A percentile compares a stretch with the other conserved stretches of the same genome.
Conservation (phyloP, 2,888 invertebrate genomes). For the Trissolcus brochymenae region DNA sequence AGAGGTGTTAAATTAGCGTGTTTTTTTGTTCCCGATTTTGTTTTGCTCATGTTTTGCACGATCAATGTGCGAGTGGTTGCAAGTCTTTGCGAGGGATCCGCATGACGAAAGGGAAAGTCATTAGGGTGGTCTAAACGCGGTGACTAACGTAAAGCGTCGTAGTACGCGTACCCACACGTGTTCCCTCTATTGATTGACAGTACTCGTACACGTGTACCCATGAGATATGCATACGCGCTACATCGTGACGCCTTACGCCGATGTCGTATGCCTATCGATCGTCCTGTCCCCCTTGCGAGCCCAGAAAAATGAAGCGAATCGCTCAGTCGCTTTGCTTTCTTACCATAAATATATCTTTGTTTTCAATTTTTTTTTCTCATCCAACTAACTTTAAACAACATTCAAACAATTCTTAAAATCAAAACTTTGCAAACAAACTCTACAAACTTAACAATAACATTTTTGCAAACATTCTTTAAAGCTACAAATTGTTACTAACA, state of each 20-base stretch:
- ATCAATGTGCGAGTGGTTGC: slow-evolving; percentile 53
- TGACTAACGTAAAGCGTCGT: slow-evolving; percentile 54
- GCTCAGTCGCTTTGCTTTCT: no score
- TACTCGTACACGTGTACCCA: slow-evolving; percentile 48
- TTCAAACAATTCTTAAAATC: no score
- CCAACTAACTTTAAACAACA: no score
- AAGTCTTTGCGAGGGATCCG: slow-evolving; percentile 48
- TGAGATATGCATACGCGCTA: slow-evolving; percentile 43
- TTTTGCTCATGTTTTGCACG: slow-evolving; percentile 48
- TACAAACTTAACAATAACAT: no score
- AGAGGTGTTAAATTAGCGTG: background rate
- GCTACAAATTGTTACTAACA: no score
- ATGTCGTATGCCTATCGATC: slow-evolving; percentile 50
- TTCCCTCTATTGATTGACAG: slow-evolving; percentile 54
- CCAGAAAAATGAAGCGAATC: slow-evolving; percentile 4
- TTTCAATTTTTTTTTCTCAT: no score
- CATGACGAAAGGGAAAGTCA: slow-evolving; percentile 53
- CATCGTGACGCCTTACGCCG: slow-evolving; percentile 47
- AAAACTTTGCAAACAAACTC: no score
- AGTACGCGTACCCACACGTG: slow-evolving; percentile 55
- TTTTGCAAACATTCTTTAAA: no score
- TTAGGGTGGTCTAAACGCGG: slow-evolving; percentile 52
- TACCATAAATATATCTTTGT: no score
- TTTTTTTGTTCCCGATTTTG: slow-evolving; percentile 37
- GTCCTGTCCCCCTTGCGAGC: slow-evolving; percentile 28